Conservation (phyloP, 2,113 vertebrate genomes). For the Nibea coibor region DNA sequence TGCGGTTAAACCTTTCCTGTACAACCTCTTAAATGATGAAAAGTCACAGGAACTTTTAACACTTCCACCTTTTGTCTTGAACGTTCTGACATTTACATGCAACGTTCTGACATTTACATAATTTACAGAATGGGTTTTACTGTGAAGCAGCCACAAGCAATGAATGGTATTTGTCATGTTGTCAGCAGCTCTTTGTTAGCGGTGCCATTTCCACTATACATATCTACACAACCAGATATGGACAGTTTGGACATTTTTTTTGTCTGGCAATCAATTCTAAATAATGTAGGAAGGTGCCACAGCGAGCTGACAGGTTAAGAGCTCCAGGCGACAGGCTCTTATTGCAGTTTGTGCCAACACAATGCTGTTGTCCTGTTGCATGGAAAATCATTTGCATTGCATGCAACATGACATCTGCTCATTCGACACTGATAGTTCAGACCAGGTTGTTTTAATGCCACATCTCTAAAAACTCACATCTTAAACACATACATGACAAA, state of each 20-base stretch:
- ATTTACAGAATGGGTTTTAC: not conserved
- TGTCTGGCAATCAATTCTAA: not conserved
- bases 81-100: not conserved
- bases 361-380: not conserved
- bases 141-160: not conserved
- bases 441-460: not conserved
- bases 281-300: not conserved
- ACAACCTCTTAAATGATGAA: conserved; percentile 3
- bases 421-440: not conserved
- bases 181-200: not conserved
- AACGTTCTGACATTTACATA: not conserved
- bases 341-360: not conserved
- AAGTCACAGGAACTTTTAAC: not conserved
- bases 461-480: not conserved
- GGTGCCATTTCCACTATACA: not conserved
- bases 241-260: not conserved
- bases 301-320: not conserved
- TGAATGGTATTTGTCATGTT: not conserved
- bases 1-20: not conserved
- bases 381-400: not conserved
- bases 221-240: not conserved
- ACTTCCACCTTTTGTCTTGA: not conserved
- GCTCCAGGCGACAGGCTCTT: not conserved
- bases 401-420: not conserved
- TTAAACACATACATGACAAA: not conserved